Percentiles rank a stretch among this genome's conserved stretches.
phyloP scores from a whole-genome alignment of 1,140 invertebrate genomes.

The Megalonaias nervosa region DNA sequence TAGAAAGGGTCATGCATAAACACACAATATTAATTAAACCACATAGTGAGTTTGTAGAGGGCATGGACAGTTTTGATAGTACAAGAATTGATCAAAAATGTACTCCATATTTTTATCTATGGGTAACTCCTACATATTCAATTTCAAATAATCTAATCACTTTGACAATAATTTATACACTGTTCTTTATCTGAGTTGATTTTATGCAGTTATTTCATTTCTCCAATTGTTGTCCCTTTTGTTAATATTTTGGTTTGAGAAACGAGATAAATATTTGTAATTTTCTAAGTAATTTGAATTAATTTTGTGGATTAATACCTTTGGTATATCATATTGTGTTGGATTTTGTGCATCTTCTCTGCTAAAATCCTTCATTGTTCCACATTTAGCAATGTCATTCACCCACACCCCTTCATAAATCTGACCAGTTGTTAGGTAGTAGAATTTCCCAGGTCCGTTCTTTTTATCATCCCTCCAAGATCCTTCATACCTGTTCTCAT shows the following conservation, averaged over 20 bases:
- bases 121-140: no score
- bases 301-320: constrained; percentile 50
- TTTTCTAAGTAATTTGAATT: not conserved
- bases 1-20: no score
- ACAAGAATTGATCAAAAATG: no score
- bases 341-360: constrained; percentile 67
- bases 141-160: not conserved
- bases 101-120: no score
- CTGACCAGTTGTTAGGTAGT: constrained; percentile 70
- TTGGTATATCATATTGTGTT: constrained; percentile 70
- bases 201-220: not conserved
- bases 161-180: not conserved
- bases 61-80: no score
- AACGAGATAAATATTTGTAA: constrained; percentile 3
- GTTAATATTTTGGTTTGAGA: not conserved
- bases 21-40: no score
- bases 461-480: constrained; percentile 71
- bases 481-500: constrained; percentile 72
- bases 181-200: not conserved
- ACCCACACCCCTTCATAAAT: constrained; percentile 71
- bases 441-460: constrained; percentile 72
- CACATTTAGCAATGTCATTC: constrained; percentile 71
- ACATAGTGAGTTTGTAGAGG: no score
- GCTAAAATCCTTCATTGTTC: constrained; percentile 70
- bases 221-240: not conserved